Evolutionary conservation across 2,113 vertebrate species (phyloP), one percentile per base, ranked within the genome.

Genomic region (Ahaetulla prasina): DNA sequence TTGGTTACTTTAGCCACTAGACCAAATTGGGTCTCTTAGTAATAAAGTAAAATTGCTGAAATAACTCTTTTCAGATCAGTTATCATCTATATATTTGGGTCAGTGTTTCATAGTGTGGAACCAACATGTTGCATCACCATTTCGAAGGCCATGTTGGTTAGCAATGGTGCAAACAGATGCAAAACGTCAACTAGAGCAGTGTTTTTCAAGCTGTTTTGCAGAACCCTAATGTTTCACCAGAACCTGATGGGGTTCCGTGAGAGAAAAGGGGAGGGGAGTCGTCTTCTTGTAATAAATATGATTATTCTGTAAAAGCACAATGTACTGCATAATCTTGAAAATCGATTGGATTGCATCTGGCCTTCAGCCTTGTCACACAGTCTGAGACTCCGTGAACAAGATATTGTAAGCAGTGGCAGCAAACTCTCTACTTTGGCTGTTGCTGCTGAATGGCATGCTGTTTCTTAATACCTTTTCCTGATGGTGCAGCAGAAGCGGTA

Each of bases 271-370:
- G n/a, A 39, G 35, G n/a, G 16, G 35, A 80, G 16, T 80, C n/a
- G n/a, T 39, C 68, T 86, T 68, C 35, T 85, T 52, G 92, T 25
- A 53, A 45, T 25, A 18, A 27, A 39, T 49, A 25, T 7, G 16
- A 30, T 89, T 57, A 89, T 89, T 89, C 43, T 89, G 88, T 93
- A 14, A 88, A 93, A 93, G 92, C 27, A 57, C n/a, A 94, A 93
- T 45, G n/a, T 89, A 68, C 4, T 54, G 0, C 8, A 84, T 91
- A 95, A 95, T 87, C 55, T 54, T 95, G 89, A 93, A 94, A 93
- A 94, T 95, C 84, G 45, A 39, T 93, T 95, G 93, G 74, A 95
- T 90, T 74, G 23, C 52, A 0, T 25, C 27, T 80, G 88, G 22
- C 91, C 60, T 89, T 8, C 74, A 91, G 12, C 85, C 87, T 90